Percentiles rank a stretch among this genome's conserved stretches.
Conservation (phyloP, 1,140 invertebrate genomes). For the Polypedilum pembai region DNA sequence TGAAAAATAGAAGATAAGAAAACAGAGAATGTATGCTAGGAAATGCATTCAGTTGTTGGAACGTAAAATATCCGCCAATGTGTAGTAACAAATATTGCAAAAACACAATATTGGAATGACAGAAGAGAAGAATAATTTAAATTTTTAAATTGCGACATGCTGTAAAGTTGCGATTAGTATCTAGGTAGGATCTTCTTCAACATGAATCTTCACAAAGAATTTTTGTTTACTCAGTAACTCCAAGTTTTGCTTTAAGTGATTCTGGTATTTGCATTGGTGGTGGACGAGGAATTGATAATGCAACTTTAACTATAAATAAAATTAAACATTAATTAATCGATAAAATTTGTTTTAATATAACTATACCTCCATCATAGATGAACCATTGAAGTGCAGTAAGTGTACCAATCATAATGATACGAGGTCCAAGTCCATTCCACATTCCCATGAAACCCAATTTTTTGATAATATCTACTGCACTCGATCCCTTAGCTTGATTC, state of each 20-base stretch:
- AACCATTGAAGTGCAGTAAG: conserved; percentile 99
- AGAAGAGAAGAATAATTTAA: conserved; percentile 10
- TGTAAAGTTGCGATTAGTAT: neutral
- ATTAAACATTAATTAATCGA: too few relatives aligned
- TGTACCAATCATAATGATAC: conserved; percentile 99
- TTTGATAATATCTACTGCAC: conserved; percentile 55
- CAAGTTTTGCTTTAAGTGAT: conserved; percentile 78
- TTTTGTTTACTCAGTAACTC: conserved; percentile 34
- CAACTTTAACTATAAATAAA: conserved; percentile 65
- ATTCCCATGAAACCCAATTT: conserved; percentile 56
- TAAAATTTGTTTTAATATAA: too few relatives aligned
- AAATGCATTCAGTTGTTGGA: too few relatives aligned
- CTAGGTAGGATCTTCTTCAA: neutral
- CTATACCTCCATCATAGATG: conserved; percentile 96
- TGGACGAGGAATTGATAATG: conserved; percentile 84
- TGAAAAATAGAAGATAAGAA: too few relatives aligned
- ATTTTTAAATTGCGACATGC: neutral
- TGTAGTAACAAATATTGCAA: neutral
- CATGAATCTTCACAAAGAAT: neutral
- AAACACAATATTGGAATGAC: neutral
- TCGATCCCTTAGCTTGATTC: conserved; percentile 78
- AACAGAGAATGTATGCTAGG: too few relatives aligned
- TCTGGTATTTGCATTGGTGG: conserved; percentile 98
- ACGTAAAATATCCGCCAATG: neutral
- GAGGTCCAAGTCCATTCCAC: too few relatives aligned